These are phyloP conservation scores for Silurus aristotelis DNA, from an alignment of 2,797 vertebrate species.

Conservation along the genomic window DNA sequence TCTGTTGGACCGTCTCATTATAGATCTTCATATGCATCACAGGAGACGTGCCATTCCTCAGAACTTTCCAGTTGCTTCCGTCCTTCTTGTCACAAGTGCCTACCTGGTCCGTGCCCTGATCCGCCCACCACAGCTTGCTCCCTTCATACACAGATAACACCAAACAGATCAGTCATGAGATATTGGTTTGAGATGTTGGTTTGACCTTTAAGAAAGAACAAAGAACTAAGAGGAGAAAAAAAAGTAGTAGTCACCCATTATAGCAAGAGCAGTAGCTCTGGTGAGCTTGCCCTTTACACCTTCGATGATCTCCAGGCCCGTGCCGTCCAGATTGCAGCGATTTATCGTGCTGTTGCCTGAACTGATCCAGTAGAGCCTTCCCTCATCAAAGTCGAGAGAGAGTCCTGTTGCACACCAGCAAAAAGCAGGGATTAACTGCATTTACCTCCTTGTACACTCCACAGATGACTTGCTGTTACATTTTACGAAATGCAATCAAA, in stretches of 20 bases:
- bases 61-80: slow-evolving; percentile 80
- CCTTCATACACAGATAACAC: slow-evolving; percentile 66
- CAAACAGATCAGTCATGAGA: not conserved
- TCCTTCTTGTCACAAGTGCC: slow-evolving; percentile 92
- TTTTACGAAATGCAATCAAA: not conserved
- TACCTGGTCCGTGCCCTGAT: slow-evolving; percentile 90
- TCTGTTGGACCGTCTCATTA: slow-evolving; percentile 84
- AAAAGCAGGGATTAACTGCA: not conserved
- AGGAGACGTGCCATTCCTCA: slow-evolving; percentile 87
- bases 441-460: not conserved
- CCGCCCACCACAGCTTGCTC: slow-evolving; percentile 95
- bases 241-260: slow-evolving; percentile 83
- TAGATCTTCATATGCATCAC: slow-evolving; percentile 99
- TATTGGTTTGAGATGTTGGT: not conserved
- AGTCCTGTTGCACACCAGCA: slow-evolving; percentile 74
- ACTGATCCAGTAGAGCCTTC: slow-evolving; percentile 95
- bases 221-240: not conserved
- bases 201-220: not conserved
- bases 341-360: slow-evolving; percentile 89
- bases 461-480: not conserved
- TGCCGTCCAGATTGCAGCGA: slow-evolving; percentile 86
- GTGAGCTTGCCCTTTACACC: slow-evolving; percentile 81
- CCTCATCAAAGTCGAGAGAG: slow-evolving; percentile 88
- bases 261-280: slow-evolving; percentile 90
- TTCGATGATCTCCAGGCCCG: slow-evolving; percentile 81